Conservation (phyloP, 2,888 invertebrate genomes). For the Tribolium freemani region DNA sequence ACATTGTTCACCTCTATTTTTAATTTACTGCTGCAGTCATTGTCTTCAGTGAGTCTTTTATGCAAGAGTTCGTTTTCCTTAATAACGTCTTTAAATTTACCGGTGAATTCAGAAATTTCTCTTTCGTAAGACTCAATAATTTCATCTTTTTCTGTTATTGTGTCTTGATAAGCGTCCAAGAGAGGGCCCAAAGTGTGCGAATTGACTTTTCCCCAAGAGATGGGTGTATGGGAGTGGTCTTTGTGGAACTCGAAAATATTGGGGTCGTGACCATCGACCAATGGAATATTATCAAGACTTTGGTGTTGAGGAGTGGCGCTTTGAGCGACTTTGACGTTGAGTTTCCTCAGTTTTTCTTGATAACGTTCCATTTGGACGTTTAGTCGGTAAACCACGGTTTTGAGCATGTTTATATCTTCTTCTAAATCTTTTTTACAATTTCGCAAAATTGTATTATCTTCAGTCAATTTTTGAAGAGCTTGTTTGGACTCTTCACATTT, state of each 20-base stretch:
- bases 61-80: conserved; percentile 79
- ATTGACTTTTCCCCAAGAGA: conserved; percentile 72
- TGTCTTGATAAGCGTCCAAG: conserved; percentile 85
- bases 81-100: conserved; percentile 79
- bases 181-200: conserved; percentile 79
- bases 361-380: conserved; percentile 84
- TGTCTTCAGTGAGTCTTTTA: conserved; percentile 69
- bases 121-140: conserved; percentile 79
- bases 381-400: conserved; percentile 82
- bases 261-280: conserved; percentile 18
- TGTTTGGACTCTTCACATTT: conserved; percentile 68
- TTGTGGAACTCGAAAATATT: conserved; percentile 61
- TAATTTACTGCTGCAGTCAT: conserved; percentile 66
- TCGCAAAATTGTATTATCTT: conserved; percentile 69
- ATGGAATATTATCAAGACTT: conserved; percentile 24
- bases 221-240: conserved; percentile 67
- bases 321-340: conserved; percentile 53
- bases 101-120: conserved; percentile 79
- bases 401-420: conserved; percentile 81
- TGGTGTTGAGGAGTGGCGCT: conserved; percentile 28
- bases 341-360: conserved; percentile 77
- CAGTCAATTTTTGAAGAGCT: conserved; percentile 70
- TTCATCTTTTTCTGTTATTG: conserved; percentile 81
- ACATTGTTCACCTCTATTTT: conserved; percentile 66
- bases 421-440: conserved; percentile 73